Evolutionary conservation across 2,888 invertebrate genomes (phyloP).

Genomic region (Euzophera pinguis): DNA sequence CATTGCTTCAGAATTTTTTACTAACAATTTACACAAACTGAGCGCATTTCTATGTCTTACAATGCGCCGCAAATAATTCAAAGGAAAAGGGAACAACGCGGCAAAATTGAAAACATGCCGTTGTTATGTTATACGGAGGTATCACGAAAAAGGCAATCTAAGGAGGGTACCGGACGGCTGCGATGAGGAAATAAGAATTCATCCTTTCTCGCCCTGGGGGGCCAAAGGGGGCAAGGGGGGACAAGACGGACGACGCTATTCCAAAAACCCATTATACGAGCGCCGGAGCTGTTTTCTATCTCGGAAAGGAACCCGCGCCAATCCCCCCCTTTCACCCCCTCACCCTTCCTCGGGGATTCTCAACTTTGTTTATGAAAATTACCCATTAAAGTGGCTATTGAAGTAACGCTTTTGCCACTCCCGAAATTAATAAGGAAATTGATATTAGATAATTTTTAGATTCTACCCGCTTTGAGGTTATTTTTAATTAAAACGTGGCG

Average conservation of each 20-base stretch:
- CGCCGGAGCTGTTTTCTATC: conserved; percentile 82
- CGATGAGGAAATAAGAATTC: conserved; percentile 81
- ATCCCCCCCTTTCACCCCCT: conserved; percentile 39
- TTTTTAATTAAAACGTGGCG: conserved; percentile 6
- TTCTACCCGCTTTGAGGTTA: conserved; percentile 26
- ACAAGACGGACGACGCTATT: conserved; percentile 86
- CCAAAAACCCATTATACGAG: conserved; percentile 85
- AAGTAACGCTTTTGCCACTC: conserved; percentile 77
- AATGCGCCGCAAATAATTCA: conserved; percentile 13
- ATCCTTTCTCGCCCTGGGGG: conserved; percentile 73
- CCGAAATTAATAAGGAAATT: conserved; percentile 78
- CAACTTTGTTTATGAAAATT: conserved; percentile 79
- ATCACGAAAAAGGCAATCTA: conserved; percentile 76
- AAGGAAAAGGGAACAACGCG: conserved; percentile 45
- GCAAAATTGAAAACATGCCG: conserved; percentile 78
- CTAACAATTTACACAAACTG: neutral
- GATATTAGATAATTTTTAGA: conserved; percentile 69
- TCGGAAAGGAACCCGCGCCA: conserved; percentile 69
- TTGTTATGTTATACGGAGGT: conserved; percentile 77
- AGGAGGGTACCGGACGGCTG: conserved; percentile 75
- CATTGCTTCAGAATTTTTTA: no score
- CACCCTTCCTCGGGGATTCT: conserved; percentile 62
- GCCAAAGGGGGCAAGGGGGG: conserved; percentile 40
- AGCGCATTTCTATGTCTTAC: neutral
- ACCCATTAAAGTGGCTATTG: conserved; percentile 79